Evolutionary conservation across 2,888 invertebrate genomes (phyloP).

Genomic region (Perithous albicinctus): DNA sequence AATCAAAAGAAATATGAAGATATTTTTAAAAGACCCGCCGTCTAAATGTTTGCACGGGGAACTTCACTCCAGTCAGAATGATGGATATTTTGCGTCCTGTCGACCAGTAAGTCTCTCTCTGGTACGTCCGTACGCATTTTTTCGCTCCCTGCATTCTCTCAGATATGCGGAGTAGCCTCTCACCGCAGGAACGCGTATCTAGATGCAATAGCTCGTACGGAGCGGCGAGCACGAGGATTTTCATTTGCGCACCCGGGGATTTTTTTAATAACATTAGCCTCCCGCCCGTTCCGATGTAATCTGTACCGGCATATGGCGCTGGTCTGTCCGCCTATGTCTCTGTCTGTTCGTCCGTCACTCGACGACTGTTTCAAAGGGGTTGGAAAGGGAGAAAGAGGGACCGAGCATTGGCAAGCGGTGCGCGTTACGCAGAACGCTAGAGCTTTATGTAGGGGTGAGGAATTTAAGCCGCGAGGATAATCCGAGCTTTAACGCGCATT

Average conservation of each 20-base stretch:
- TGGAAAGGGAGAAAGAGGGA: neutral
- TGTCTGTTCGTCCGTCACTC: constrained; percentile 65
- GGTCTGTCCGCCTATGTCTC: constrained; percentile 46
- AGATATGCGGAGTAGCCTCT: neutral
- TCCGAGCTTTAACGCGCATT: constrained; percentile 78
- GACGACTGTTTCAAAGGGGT: constrained; percentile 51
- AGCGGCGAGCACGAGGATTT: constrained; percentile 65
- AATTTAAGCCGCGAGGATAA: constrained; percentile 77
- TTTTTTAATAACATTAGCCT: constrained; percentile 71
- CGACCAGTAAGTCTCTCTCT: neutral
- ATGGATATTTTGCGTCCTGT: no score
- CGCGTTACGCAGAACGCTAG: constrained; percentile 46
- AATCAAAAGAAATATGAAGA: no score
- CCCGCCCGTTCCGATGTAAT: constrained; percentile 67
- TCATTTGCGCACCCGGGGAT: constrained; percentile 66
- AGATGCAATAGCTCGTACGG: constrained; percentile 12
- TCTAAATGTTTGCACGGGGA: no score
- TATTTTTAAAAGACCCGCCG: no score
- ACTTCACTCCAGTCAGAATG: no score
- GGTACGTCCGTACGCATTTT: neutral
- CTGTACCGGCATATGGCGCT: constrained; percentile 55
- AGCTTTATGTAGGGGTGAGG: constrained; percentile 50
- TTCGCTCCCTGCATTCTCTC: neutral
- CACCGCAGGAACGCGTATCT: constrained; percentile 11
- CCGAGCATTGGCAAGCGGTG: constrained; percentile 9